A percentile compares a stretch with the other conserved stretches of the same genome.
These are phyloP conservation scores for Taxidea taxus DNA, from an alignment of 2,113 vertebrate genomes.

Conservation along the genomic window DNA sequence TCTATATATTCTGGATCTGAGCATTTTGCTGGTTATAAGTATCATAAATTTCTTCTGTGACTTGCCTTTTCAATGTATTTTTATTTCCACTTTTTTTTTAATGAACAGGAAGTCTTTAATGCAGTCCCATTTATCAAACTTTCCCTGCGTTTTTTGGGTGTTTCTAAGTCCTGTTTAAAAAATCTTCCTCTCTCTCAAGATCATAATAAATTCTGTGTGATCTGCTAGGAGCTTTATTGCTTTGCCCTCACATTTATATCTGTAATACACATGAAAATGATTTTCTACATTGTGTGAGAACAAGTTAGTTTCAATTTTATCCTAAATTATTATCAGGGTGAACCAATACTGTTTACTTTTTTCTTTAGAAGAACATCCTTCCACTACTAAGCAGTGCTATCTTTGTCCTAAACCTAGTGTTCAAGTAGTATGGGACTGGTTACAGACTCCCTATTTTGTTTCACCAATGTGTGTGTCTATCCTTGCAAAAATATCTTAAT, in stretches of 20 bases:
- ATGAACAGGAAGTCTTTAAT: not conserved
- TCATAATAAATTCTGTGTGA: not conserved
- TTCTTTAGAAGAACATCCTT: not conserved
- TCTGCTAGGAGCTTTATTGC: not conserved
- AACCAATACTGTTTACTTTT: not conserved
- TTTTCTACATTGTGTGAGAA: not conserved
- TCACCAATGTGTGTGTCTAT: not conserved
- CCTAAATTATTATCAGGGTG: not conserved
- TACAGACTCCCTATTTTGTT: not conserved
- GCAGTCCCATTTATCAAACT: not conserved
- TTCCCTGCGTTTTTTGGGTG: not conserved
- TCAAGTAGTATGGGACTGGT: not conserved
- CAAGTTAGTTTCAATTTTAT: slow-evolving; percentile 2
- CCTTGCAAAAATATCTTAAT: not conserved
- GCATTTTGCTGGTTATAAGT: not conserved
- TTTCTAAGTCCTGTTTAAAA: not conserved
- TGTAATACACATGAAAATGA: not conserved
- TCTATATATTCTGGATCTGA: not conserved
- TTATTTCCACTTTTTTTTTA: not conserved
- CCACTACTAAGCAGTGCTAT: not conserved
- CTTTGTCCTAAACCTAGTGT: not conserved
- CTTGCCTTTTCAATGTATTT: not conserved
- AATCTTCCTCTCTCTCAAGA: not conserved
- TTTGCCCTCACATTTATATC: not conserved
- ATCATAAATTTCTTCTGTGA: not conserved